Evolutionary conservation across 2,888 invertebrate genomes (phyloP).

Genomic region (Hydriomena furcata): DNA sequence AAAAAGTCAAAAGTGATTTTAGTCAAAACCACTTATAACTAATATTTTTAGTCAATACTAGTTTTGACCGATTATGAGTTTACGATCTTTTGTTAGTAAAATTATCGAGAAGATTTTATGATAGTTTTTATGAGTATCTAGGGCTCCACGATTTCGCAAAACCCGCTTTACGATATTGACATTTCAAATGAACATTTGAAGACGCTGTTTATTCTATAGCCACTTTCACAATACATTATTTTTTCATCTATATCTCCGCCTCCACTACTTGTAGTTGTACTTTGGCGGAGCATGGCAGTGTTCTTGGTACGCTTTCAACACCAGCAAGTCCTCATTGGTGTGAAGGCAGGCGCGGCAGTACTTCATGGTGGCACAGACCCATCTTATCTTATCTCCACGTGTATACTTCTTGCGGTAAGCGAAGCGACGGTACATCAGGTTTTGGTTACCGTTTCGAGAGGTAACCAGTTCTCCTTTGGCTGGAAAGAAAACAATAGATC

Average conservation of each 20-base stretch:
- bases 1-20: no score
- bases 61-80: no score
- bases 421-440: constrained; percentile 51
- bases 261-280: constrained; percentile 19
- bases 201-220: no score
- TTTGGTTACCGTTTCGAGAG: constrained; percentile 50
- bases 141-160: no score
- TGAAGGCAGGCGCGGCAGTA: constrained; percentile 52
- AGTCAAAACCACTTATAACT: no score
- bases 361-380: constrained; percentile 57
- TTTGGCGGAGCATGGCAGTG: constrained; percentile 32
- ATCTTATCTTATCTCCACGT: constrained; percentile 42
- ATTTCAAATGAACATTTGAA: no score
- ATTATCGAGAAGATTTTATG: no score
- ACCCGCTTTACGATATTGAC: no score
- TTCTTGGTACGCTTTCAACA: constrained; percentile 34
- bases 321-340: constrained; percentile 39
- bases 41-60: no score
- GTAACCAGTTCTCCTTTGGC: constrained; percentile 45
- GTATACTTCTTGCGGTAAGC: constrained; percentile 50
- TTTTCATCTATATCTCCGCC: background rate
- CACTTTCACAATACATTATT: no score
- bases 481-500: constrained; percentile 29
- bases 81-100: no score
- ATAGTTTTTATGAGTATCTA: no score